Evolutionary conservation across 2,888 invertebrate genomes (phyloP).

Genomic region (Matsumyia berberina): DNA sequence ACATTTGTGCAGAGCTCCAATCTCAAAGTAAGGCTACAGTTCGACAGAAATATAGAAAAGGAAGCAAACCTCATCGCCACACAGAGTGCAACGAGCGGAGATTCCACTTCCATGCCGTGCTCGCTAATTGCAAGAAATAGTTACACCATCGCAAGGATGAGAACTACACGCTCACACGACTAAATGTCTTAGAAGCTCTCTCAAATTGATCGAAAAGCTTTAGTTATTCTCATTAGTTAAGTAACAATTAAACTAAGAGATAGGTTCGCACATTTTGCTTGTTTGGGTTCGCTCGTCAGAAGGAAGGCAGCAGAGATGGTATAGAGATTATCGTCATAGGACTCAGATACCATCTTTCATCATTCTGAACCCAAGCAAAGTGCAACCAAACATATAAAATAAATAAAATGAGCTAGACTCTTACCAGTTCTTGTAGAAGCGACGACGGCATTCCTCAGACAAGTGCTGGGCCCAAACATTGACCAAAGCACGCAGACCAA

Average conservation of each 20-base stretch:
- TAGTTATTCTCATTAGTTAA: slow-evolving; percentile 75
- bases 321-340: slow-evolving; percentile 79
- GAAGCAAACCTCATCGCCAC: slow-evolving; percentile 87
- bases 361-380: slow-evolving; percentile 78
- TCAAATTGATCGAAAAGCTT: slow-evolving; percentile 89
- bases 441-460: slow-evolving; percentile 98
- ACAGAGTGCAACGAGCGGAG: slow-evolving; percentile 87
- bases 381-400: slow-evolving; percentile 17
- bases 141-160: slow-evolving; percentile 70
- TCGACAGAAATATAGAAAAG: slow-evolving; percentile 84
- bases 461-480: slow-evolving; percentile 99
- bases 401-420: background rate
- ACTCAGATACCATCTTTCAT: slow-evolving; percentile 84
- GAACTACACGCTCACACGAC: slow-evolving; percentile 83
- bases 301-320: slow-evolving; percentile 84
- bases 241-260: slow-evolving; percentile 23
- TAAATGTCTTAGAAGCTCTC: slow-evolving; percentile 86
- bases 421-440: slow-evolving; percentile 99
- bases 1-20: slow-evolving; percentile 31
- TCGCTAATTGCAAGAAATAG: slow-evolving; percentile 78
- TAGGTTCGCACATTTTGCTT: slow-evolving; percentile 43
- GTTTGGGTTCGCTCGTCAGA: slow-evolving; percentile 80
- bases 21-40: slow-evolving; percentile 61
- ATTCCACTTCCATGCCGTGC: slow-evolving; percentile 84
- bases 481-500: slow-evolving; percentile 96